Conservation (phyloP, 2,888 invertebrate genomes). For the Drosophila prostipennis region DNA sequence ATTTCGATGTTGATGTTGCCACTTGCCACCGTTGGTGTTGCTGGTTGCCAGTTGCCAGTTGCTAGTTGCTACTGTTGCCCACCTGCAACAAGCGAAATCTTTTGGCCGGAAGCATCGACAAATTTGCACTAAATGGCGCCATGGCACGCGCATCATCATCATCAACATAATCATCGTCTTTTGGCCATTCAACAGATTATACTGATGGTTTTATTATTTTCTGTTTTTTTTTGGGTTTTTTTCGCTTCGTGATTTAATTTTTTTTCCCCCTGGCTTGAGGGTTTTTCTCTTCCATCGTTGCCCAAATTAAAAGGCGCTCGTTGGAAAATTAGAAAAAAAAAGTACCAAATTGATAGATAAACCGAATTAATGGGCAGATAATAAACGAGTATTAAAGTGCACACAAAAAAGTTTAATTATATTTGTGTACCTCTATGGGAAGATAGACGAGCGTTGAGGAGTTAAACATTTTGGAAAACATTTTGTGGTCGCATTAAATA, state of each 20-base stretch:
- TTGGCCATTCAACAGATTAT: slow-evolving; percentile 33
- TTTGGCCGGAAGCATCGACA: slow-evolving; percentile 70
- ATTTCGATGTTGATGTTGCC: slow-evolving; percentile 27
- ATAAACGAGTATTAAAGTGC: background rate
- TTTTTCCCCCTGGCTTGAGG: slow-evolving; percentile 1
- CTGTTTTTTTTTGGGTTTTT: background rate
- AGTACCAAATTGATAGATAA: slow-evolving; percentile 29
- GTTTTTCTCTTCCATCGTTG: background rate
- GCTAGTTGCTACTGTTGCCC: slow-evolving; percentile 46
- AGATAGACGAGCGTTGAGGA: background rate
- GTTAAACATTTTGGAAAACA: background rate
- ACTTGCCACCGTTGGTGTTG: slow-evolving; percentile 28
- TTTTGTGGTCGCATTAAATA: background rate
- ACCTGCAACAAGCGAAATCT: slow-evolving; percentile 14
- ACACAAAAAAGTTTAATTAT: background rate
- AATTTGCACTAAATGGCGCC: slow-evolving; percentile 72
- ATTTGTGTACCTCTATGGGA: background rate
- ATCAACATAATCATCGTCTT: slow-evolving; percentile 37
- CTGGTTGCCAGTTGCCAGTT: slow-evolving; percentile 43
- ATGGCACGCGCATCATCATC: slow-evolving; percentile 74
- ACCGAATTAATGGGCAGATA: slow-evolving; percentile 5
- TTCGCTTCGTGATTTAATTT: slow-evolving; percentile 16
- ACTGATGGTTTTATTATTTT: slow-evolving; percentile 37
- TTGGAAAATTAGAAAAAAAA: slow-evolving; percentile 7
- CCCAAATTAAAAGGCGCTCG: slow-evolving; percentile 27